These are phyloP conservation scores for Liopterus haemorrhoidalis DNA, from an alignment of 2,888 invertebrate genomes.

Conservation along the genomic window DNA sequence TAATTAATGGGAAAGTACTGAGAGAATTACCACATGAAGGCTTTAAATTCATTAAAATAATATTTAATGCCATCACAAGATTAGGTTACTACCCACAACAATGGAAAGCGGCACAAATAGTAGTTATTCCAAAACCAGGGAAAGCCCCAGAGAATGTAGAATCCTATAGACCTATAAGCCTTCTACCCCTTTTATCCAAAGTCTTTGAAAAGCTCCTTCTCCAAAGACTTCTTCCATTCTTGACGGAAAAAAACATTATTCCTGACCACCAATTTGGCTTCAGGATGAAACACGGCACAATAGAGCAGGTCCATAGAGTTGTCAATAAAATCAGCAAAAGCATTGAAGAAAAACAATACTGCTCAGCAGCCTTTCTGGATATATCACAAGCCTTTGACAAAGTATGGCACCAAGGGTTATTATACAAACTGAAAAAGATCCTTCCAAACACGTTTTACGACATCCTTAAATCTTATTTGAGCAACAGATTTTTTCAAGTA, in stretches of 20 bases:
- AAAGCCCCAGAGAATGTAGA: constrained; percentile 2
- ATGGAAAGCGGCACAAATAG: constrained; percentile 22
- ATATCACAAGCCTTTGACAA: constrained; percentile 33
- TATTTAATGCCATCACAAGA: constrained; percentile 25
- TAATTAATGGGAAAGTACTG: constrained; percentile 30
- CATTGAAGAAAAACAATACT: constrained; percentile 28
- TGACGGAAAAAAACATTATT: constrained; percentile 10
- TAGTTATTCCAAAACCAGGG: constrained; percentile 2
- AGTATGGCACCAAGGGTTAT: constrained; percentile 30
- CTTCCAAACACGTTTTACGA: constrained; percentile 21
- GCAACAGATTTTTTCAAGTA: constrained; percentile 16
- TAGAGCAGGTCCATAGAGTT: constrained; percentile 29
- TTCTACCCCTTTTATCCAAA: constrained; percentile 14
- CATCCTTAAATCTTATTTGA: constrained; percentile 26
- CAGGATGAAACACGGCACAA: constrained; percentile 21
- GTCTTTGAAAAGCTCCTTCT: constrained; percentile 11
- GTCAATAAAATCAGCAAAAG: constrained; percentile 19
- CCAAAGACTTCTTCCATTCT: constrained; percentile 1
- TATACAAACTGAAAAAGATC: constrained; percentile 25
- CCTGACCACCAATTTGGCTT: constrained; percentile 23
- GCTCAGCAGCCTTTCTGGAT: constrained; percentile 30
- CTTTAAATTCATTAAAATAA: constrained; percentile 10
- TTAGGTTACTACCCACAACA: constrained; percentile 28
- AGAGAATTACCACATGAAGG: constrained; percentile 26
- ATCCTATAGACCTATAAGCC: constrained; percentile 7